phyloP scores from a whole-genome alignment of 2,113 vertebrate species.

The Orthonyx spaldingii region DNA sequence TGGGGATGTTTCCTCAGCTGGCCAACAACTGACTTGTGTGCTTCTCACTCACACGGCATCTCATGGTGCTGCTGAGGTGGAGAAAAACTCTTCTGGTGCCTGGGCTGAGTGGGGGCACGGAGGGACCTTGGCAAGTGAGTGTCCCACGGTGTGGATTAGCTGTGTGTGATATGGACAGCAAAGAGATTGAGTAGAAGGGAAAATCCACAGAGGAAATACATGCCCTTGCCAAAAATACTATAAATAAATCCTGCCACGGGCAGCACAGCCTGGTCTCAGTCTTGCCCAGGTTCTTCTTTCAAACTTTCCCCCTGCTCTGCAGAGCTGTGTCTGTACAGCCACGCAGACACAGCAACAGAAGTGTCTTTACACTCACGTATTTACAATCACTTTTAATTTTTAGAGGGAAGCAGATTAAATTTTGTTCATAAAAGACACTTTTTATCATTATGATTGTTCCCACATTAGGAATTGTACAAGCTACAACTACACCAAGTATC shows the following conservation, averaged over 20 bases:
- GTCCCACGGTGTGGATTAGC: rapidly evolving
- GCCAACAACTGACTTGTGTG: neutral
- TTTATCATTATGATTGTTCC: neutral
- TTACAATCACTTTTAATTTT: neutral
- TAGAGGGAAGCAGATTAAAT: neutral
- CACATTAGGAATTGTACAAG: neutral
- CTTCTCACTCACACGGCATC: neutral
- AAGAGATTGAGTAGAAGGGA: neutral
- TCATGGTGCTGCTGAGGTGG: rapidly evolving
- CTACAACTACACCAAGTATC: neutral
- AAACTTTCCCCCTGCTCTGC: neutral
- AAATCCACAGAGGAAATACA: neutral
- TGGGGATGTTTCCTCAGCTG: neutral
- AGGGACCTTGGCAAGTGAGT: neutral
- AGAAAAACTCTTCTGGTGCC: neutral
- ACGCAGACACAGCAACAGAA: neutral
- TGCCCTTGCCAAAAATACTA: neutral
- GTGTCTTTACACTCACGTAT: neutral
- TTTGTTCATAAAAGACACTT: neutral
- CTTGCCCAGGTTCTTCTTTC: neutral
- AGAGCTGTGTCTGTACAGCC: neutral
- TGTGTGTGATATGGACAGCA: rapidly evolving
- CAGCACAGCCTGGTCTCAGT: neutral
- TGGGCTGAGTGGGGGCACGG: rapidly evolving
- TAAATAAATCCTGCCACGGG: neutral